Base-by-base conservation (phyloP, 2,113 vertebrate species). In the Callionymus lyra region DNA sequence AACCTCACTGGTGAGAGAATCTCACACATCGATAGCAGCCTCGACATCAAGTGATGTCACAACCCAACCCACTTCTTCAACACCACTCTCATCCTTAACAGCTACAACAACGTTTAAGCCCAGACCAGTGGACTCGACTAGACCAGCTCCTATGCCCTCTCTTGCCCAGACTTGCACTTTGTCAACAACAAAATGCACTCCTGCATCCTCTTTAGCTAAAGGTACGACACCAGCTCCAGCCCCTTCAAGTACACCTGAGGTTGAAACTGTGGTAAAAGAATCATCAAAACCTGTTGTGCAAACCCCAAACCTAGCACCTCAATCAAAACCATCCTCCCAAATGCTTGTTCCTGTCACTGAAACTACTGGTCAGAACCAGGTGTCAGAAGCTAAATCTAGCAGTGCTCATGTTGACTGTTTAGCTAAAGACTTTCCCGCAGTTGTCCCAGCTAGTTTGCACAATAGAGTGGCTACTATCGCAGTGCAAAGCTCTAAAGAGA, bases 21-120 rank as follows among this genome's bases (percentile, higher is more conserved):
- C 21, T 27, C 21, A 27, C 21, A n/a, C n/a, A n/a, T 27, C 21
- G 4, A 8, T 27, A 27, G 21, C 21, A 27, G 21, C 21, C 21
- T 27, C n/a, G n/a, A n/a, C n/a, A n/a, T n/a, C 21, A 27, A 27
- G 21, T 8, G 8, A 27, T 8, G 21, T 27, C 21, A 5, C 21
- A 4, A 27, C 21, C 21, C 21, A 27, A 27, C 21, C 41, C 6
- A 35, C 67, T 33, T 44, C 21, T 50, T 38, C 47, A 9, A 39
- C 18, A 16, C 5, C 9, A 1, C 14, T 18, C 38, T 12, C 59
- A 56, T 27, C 39, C 14, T 12, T n/a, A n/a, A n/a, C n/a, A n/a
- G n/a, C n/a, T n/a, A n/a, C 56, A 16, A 17, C 13, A 12, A 32
- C 41, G 47, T 21, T 27, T 4, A 27, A 27, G 8, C 8, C 21